These are phyloP conservation scores for Molossus molossus DNA, from an alignment of 2,797 vertebrate species.

Conservation along the genomic window DNA sequence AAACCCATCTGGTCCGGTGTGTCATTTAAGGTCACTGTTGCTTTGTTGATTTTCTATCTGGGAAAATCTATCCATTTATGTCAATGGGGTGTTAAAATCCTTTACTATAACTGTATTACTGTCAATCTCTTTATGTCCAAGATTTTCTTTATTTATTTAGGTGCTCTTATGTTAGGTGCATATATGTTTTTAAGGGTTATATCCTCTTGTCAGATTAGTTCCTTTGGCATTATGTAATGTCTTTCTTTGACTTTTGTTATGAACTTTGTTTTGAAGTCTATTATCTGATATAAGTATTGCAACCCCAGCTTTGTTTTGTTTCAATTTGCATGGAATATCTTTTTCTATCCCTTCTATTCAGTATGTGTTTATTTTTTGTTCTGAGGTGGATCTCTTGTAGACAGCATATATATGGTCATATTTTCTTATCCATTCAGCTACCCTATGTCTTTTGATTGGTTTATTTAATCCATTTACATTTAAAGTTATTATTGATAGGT, in stretches of 20 bases:
- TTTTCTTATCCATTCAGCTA: too few relatives aligned
- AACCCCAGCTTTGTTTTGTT: neutral
- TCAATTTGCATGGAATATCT: neutral
- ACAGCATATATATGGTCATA: too few relatives aligned
- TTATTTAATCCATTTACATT: too few relatives aligned
- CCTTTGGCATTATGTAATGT: neutral
- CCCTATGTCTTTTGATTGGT: too few relatives aligned
- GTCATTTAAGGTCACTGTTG: neutral
- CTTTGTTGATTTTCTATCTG: neutral
- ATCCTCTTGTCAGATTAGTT: neutral
- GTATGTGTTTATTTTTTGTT: neutral
- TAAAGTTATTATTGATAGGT: neutral
- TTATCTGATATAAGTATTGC: neutral
- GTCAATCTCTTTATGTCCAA: neutral
- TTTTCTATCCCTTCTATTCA: neutral
- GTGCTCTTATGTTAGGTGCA: neutral
- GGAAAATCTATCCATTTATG: neutral
- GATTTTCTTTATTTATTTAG: neutral
- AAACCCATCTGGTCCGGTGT: neutral
- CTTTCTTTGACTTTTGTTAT: neutral
- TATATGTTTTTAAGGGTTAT: neutral
- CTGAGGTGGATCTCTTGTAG: neutral
- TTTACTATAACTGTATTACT: neutral
- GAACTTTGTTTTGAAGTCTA: neutral
- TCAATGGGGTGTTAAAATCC: neutral